These are phyloP conservation scores for Trachythela sp. DNA, from an alignment of 64 coral and sea anemone species.

Conservation along the genomic window DNA sequence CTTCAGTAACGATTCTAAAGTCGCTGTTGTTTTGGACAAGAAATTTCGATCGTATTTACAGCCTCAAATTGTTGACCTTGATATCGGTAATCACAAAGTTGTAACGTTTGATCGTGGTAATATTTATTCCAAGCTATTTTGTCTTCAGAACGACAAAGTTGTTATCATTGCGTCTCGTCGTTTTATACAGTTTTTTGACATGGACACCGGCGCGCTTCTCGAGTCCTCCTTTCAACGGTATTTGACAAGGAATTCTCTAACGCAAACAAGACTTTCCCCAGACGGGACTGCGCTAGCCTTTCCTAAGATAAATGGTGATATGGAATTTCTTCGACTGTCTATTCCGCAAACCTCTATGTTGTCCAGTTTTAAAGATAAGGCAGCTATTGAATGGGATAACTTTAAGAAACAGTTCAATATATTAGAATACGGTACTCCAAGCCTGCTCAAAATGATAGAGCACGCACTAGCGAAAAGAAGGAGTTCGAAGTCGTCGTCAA, in stretches of 20 bases:
- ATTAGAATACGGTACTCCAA: too few species aligned
- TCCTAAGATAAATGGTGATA: neutral
- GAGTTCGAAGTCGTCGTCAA: too few species aligned
- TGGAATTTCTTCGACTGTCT: neutral
- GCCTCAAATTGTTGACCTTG: neutral
- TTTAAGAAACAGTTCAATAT: too few species aligned
- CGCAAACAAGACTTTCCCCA: neutral
- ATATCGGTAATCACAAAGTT: neutral
- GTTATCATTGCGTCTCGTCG: neutral
- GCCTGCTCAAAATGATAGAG: too few species aligned
- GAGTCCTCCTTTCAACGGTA: neutral
- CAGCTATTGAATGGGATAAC: too few species aligned
- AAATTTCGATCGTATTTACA: too few species aligned
- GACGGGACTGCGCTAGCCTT: neutral
- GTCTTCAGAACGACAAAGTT: neutral
- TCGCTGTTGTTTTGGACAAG: neutral
- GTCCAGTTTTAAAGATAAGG: too few species aligned
- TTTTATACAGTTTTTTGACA: neutral
- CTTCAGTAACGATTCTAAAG: neutral
- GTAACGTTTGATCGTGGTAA: neutral
- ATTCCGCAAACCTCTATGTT: neutral
- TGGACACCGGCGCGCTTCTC: neutral
- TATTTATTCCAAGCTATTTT: neutral
- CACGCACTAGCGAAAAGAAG: too few species aligned
- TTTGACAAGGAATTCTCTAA: neutral